Conservation (phyloP, 2,113 vertebrate species). For the Pangasianodon hypophthalmus region DNA sequence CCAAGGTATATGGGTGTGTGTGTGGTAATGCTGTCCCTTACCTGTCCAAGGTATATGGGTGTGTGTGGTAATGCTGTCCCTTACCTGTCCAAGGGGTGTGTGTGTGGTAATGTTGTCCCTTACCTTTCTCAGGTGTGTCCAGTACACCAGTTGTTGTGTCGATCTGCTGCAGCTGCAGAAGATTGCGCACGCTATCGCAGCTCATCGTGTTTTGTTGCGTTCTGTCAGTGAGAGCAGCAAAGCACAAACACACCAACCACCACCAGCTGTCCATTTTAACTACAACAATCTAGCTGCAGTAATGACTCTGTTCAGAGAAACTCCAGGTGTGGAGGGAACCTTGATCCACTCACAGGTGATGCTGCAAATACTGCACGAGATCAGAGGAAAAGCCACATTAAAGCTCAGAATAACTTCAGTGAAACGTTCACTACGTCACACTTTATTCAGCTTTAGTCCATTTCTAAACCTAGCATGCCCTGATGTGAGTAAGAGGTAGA, state of each 20-base stretch:
- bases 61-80: neutral
- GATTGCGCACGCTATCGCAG: neutral
- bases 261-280: neutral
- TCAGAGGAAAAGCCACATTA: slow-evolving; percentile 22
- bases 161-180: slow-evolving; percentile 14
- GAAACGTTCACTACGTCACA: neutral
- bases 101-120: neutral
- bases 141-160: neutral
- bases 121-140: neutral
- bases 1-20: too few species aligned
- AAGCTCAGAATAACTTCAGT: neutral
- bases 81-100: neutral
- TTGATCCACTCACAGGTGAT: neutral
- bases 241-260: neutral
- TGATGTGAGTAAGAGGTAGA: neutral
- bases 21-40: too few species aligned
- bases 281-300: neutral
- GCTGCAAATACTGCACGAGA: neutral
- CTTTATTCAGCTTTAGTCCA: neutral
- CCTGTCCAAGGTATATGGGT: neutral
- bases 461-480: neutral
- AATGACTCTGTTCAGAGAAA: neutral
- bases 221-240: neutral
- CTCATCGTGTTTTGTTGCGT: neutral
- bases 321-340: neutral